Evolutionary conservation across 2,797 vertebrate genomes (phyloP), one percentile per base, ranked within the genome.

Genomic region (Knipowitschia caucasica): DNA sequence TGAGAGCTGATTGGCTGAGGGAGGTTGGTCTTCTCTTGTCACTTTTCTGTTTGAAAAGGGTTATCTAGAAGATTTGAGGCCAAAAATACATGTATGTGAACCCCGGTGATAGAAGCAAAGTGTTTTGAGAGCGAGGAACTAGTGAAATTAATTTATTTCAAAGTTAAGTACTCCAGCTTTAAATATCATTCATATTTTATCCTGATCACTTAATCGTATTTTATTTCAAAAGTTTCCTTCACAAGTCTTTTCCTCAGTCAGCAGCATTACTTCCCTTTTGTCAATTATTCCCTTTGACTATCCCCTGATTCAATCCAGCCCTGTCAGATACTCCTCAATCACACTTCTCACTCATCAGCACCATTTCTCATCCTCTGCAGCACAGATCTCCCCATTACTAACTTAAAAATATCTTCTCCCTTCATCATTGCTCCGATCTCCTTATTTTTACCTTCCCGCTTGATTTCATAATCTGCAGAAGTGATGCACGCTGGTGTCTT

Each of bases 271-370:
- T 72, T 70, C 68, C 40, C 49, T 15, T 71, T 33, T 18, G 57
- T 76, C 44, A 38, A 7, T 43, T 59, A 81, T 80, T 81, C 72
- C 69, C 70, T 85, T 84, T 84, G 77, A 81, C 62, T 18, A 53
- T 60, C 76, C 75, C 72, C 42, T 49, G 67, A 18, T 3, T 36
- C 10, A 65, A 58, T 29, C 50, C 64, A 64, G 64, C 61, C 67
- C 73, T 64, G 75, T 69, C 64, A 53, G 58, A 77, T 66, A 59
- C 54, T 64, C 53, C 31, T 56, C 64, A 59, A n/a, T n/a, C n/a
- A n/a, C n/a, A n/a, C n/a, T n/a, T n/a, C n/a, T 74, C 55, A 34
- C 54, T 70, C 63, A 73, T 61, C 26, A 52, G 55, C 53, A 38
- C 38, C 39, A 53, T 66, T 80, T 60, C 64, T 18, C 36, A 57